These are phyloP conservation scores for Cynopterus sphinx DNA, from an alignment of 2,797 vertebrate species.

Conservation along the genomic window DNA sequence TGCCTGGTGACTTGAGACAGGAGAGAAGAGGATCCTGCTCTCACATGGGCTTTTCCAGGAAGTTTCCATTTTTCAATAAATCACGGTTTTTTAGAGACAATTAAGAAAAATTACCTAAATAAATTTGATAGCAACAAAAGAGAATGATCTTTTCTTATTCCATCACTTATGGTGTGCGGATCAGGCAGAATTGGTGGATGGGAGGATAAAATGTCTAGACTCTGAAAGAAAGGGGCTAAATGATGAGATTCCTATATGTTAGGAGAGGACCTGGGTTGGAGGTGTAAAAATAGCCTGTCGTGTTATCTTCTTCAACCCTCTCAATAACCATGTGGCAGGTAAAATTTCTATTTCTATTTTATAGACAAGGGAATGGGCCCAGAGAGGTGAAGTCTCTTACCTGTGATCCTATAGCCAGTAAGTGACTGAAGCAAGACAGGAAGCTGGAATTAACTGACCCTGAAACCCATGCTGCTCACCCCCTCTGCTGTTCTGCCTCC, in stretches of 20 bases:
- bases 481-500: background rate
- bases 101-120: slow-evolving; percentile 45
- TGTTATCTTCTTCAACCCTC: background rate
- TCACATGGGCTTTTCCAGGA: background rate
- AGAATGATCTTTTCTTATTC: background rate
- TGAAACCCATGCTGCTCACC: background rate
- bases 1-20: background rate
- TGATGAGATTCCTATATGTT: background rate
- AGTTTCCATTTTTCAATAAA: background rate
- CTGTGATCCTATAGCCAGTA: background rate
- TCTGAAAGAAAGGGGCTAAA: background rate
- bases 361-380: background rate
- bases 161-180: background rate
- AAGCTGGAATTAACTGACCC: background rate
- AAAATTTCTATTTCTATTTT: background rate
- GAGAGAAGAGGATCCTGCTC: background rate
- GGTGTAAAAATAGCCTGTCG: background rate
- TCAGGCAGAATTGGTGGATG: background rate
- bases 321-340: background rate
- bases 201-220: background rate
- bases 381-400: background rate
- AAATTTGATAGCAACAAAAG: slow-evolving; percentile 46
- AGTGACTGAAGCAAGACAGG: background rate
- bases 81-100: background rate
- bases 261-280: background rate